Evolutionary conservation across 2,797 vertebrate species (phyloP).

Genomic region (Poeciliopsis infans): DNA sequence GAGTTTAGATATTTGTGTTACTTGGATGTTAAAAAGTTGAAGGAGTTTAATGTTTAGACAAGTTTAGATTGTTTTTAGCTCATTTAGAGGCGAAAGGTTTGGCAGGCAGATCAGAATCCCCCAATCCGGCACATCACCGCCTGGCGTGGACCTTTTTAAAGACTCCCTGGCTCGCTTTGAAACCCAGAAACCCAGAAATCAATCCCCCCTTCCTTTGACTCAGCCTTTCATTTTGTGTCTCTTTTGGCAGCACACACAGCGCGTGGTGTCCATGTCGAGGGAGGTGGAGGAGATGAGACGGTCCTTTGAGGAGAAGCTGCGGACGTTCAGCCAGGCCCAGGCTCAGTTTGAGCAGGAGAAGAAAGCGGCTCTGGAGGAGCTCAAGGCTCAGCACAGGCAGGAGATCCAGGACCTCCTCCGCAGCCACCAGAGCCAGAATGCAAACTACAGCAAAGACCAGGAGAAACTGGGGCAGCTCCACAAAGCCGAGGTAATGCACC

Average conservation of each 20-base stretch:
- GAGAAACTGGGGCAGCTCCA: conserved; percentile 91
- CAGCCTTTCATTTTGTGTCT: conserved; percentile 8
- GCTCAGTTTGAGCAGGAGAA: conserved; percentile 95
- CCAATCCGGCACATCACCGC: conserved; percentile 16
- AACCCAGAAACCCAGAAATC: conserved; percentile 30
- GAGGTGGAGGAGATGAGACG: conserved; percentile 97
- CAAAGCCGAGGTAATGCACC: conserved; percentile 74
- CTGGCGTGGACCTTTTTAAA: conserved; percentile 30
- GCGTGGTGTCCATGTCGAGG: conserved; percentile 94
- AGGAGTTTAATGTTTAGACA: neutral
- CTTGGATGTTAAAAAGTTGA: conserved; percentile 4
- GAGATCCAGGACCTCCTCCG: conserved; percentile 94
- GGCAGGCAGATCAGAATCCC: conserved; percentile 36
- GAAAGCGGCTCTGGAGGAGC: conserved; percentile 87
- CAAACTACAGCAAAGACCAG: conserved; percentile 90
- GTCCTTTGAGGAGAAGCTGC: conserved; percentile 93
- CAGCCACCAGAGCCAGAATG: conserved; percentile 91
- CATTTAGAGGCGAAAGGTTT: conserved; percentile 26
- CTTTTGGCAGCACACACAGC: conserved; percentile 88
- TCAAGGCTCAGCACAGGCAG: conserved; percentile 86
- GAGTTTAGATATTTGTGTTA: neutral
- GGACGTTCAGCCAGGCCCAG: conserved; percentile 90
- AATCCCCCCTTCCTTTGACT: conserved; percentile 14
- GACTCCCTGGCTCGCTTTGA: conserved; percentile 14
- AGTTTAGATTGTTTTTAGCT: conserved; percentile 20